These are phyloP conservation scores for Epinephelus coioides DNA, from an alignment of 2,797 vertebrate genomes.

Conservation along the genomic window DNA sequence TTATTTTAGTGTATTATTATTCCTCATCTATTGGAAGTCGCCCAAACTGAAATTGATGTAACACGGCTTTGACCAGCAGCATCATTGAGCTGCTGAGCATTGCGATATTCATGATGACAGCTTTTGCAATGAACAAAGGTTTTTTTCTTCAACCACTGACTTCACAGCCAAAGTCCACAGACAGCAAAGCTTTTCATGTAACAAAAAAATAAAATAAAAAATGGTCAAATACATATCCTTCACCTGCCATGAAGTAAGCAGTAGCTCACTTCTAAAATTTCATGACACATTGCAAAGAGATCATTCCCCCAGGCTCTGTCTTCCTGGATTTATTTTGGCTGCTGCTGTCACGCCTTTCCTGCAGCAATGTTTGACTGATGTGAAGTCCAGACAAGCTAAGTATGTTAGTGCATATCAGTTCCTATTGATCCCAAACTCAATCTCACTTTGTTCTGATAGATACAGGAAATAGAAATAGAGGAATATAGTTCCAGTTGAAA, in stretches of 20 bases:
- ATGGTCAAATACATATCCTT: conserved; percentile 51
- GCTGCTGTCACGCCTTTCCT: conserved; percentile 55
- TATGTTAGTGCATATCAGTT: conserved; percentile 25
- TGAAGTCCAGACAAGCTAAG: conserved; percentile 42
- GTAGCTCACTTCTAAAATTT: conserved; percentile 53
- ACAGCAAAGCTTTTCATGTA: conserved; percentile 52
- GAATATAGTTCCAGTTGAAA: not conserved
- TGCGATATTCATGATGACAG: conserved; percentile 47
- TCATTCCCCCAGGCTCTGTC: conserved; percentile 53
- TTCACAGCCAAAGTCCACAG: conserved; percentile 21
- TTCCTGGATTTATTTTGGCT: conserved; percentile 59
- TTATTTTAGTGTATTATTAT: not conserved
- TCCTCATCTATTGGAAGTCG: not conserved
- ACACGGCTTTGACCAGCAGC: conserved; percentile 28
- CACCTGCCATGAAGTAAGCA: conserved; percentile 46
- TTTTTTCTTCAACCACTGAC: conserved; percentile 20
- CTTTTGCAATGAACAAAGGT: conserved; percentile 43
- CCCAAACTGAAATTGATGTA: conserved; percentile 13
- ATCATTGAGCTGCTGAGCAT: conserved; percentile 6
- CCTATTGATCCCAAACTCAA: conserved; percentile 26
- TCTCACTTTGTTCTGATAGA: conserved; percentile 1
- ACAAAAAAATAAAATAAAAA: conserved; percentile 1
- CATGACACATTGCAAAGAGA: conserved; percentile 49
- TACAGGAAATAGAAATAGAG: not conserved
- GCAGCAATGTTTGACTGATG: conserved; percentile 53